Evolutionary conservation across 2,113 vertebrate genomes (phyloP), one percentile per base, ranked within the genome.

Genomic region (Phaethornis superciliosus): DNA sequence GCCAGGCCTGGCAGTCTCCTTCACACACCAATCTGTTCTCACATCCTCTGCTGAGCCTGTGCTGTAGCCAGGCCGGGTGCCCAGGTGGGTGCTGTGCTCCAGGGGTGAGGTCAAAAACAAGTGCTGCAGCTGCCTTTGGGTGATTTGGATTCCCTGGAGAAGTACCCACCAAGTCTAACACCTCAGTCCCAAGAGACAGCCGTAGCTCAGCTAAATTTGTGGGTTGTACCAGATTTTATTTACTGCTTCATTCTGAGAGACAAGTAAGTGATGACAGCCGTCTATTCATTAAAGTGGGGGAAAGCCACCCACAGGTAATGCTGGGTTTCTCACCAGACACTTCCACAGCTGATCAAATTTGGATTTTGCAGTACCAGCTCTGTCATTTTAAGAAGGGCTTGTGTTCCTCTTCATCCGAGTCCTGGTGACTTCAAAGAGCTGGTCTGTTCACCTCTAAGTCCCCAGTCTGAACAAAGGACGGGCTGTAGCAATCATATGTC

Each of bases 141-240:
- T 1, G 27, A 93, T 93, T 6, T 27, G 51, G 65, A 94, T 93
- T 93, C 85, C 11, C 62, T 33, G 63, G 89, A 77, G 13, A 93
- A 51, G 52, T 27, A 89, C 47, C 89, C 79, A 63, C 7, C 76
- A 5, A 94, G 94, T 94, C 94, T 90, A 74, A 94, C 85, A 81
- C 95, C 70, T 90, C 86, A 24, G 68, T 91, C 93, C 96, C 96
- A 32, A 81, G 15, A 94, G 96, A 81, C 89, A 95, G 95, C 58
- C 90, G 18, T 96, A 96, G 96, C 95, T 98, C 96, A 94, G 95
- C 94, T 95, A 94, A 97, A 96, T 97, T 87, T 95, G 96, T 85
- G 84, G 93, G 95, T 96, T 97, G 62, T 12, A 97, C 89, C 97
- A 94, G 97, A 95, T 97, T 98, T 98, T 98, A 97, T 97, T 98